phyloP scores from a whole-genome alignment of 2,113 vertebrate genomes.

The Eolophus roseicapilla region DNA sequence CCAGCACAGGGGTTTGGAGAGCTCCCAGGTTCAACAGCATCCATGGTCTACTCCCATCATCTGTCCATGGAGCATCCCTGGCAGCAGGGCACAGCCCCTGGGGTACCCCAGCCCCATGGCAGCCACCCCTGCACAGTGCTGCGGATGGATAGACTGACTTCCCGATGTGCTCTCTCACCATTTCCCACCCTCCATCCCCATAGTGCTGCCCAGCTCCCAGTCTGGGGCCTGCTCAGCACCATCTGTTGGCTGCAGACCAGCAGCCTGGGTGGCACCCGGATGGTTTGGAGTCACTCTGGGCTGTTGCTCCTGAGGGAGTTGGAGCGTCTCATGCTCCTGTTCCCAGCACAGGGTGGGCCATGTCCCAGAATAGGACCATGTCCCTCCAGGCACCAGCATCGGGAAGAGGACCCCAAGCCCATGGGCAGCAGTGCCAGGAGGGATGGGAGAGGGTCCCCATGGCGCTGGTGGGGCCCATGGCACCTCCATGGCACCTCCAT shows the following conservation, averaged over 20 bases:
- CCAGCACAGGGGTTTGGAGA: not conserved
- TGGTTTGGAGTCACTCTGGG: too few relatives aligned
- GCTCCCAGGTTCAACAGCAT: not conserved
- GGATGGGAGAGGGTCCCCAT: not conserved
- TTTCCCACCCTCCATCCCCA: not conserved
- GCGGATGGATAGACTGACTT: not conserved
- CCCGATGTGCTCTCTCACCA: not conserved
- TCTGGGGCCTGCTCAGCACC: not conserved
- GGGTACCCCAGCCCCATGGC: not conserved
- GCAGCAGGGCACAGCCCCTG: not conserved
- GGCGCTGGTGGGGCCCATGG: not conserved
- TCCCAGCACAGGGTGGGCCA: fast-evolving
- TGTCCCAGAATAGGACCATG: not conserved
- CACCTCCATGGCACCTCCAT: not conserved
- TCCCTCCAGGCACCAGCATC: not conserved
- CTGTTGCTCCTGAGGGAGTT: not conserved
- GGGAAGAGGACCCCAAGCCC: not conserved
- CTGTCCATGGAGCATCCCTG: not conserved
- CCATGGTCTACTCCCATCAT: not conserved
- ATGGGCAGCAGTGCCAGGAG: not conserved
- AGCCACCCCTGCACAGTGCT: not conserved
- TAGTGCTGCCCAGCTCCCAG: not conserved
- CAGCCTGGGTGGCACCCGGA: too few relatives aligned
- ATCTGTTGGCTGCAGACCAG: not conserved
- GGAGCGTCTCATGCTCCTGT: not conserved